A percentile compares a stretch with the other conserved stretches of the same genome.
phyloP scores from a whole-genome alignment of 2,797 vertebrate genomes.

The Micrastur ruficollis region DNA sequence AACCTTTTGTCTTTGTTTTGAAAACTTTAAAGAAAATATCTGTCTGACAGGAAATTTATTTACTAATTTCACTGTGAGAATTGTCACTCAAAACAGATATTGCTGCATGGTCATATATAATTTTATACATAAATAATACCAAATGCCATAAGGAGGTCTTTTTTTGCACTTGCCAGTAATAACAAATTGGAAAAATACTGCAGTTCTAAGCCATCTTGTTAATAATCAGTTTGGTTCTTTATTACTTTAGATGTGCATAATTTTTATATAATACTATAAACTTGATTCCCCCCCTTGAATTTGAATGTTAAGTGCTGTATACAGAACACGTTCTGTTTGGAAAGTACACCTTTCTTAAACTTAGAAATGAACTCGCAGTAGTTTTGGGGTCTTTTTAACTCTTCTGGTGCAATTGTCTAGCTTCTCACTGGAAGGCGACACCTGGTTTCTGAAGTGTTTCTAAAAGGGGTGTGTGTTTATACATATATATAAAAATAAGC shows the following conservation, averaged over 20 bases:
- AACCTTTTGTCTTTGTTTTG: neutral
- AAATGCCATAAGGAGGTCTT: neutral
- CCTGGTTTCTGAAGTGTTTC: neutral
- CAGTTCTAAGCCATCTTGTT: neutral
- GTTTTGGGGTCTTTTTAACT: neutral
- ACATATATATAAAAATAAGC: too few relatives aligned
- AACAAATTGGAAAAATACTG: neutral
- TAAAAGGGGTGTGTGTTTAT: neutral
- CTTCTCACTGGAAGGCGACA: neutral
- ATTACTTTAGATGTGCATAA: neutral
- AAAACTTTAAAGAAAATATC: neutral
- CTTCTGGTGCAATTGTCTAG: neutral
- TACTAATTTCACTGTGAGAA: neutral
- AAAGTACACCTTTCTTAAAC: neutral
- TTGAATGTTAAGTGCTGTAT: neutral
- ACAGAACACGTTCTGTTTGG: neutral
- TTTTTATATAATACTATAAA: neutral
- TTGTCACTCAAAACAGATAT: neutral
- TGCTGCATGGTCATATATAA: neutral
- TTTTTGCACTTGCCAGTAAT: neutral
- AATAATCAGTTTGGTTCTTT: neutral
- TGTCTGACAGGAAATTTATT: neutral
- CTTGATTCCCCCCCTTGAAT: neutral
- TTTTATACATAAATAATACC: neutral
- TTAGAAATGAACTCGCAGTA: neutral